Percentiles rank a stretch among this genome's conserved stretches.
Conservation (phyloP, 2,888 invertebrate species). For the Cacoxenus indagator region DNA sequence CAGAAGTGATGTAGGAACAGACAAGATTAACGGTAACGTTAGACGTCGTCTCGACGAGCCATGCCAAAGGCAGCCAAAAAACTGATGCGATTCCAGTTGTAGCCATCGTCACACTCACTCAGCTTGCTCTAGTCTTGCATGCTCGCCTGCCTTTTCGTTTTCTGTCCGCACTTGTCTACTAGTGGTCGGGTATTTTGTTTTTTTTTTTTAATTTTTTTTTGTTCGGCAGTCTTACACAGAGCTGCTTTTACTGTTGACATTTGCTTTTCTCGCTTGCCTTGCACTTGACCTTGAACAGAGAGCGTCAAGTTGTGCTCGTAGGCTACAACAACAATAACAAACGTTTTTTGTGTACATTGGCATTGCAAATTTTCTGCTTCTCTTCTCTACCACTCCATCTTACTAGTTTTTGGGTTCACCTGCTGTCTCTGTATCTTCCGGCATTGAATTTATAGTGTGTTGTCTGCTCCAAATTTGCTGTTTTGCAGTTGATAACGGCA, state of each 20-base stretch:
- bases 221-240: not conserved
- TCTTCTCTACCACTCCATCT: no score
- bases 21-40: not conserved
- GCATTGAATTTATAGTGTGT: no score
- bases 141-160: not conserved
- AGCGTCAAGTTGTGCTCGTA: not conserved
- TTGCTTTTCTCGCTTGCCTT: not conserved
- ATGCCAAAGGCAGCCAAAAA: not conserved
- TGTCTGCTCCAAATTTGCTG: no score
- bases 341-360: not conserved
- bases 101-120: not conserved
- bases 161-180: not conserved
- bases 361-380: not conserved
- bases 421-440: no score
- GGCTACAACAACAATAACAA: not conserved
- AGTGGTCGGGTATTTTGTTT: not conserved
- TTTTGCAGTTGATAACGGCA: no score
- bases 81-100: not conserved
- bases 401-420: no score
- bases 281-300: constrained; percentile 17
- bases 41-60: not conserved
- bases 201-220: not conserved
- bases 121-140: not conserved
- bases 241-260: not conserved
- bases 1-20: not conserved